A percentile compares a stretch with the other conserved stretches of the same genome.
Evolutionary conservation across 2,113 vertebrate species (phyloP).

Genomic region (Anas platyrhynchos): DNA sequence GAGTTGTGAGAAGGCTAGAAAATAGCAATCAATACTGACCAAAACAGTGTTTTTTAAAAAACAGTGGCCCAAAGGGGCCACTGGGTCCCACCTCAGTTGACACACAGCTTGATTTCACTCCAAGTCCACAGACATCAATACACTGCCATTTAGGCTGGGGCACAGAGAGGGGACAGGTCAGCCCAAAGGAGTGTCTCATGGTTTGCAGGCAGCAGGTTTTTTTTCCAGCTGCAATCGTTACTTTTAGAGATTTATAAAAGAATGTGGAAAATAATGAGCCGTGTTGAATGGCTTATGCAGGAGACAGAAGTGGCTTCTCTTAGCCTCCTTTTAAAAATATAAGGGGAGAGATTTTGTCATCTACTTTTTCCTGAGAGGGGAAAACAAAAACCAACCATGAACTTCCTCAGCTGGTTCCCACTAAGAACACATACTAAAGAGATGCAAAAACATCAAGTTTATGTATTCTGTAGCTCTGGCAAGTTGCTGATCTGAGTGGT

Average conservation of each 20-base stretch:
- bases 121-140: background rate
- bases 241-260: background rate
- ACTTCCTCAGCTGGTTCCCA: conserved; percentile 48
- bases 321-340: conserved; percentile 27
- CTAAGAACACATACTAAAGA: conserved; percentile 39
- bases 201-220: background rate
- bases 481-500: conserved; percentile 62
- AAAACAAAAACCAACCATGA: background rate
- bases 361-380: background rate
- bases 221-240: background rate
- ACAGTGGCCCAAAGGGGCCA: background rate
- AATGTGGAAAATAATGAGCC: background rate
- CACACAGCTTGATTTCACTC: background rate
- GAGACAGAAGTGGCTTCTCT: background rate
- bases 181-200: background rate
- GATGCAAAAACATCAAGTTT: conserved; percentile 62
- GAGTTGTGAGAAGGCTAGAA: background rate
- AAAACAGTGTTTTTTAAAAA: background rate
- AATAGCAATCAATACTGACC: background rate
- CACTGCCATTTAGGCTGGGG: too few species aligned
- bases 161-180: background rate
- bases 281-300: background rate
- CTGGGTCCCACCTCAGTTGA: background rate
- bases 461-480: conserved; percentile 46
- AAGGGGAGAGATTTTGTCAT: conserved; percentile 7